phyloP scores from a whole-genome alignment of 92 coral and sea anemone species.

The Blastomussa wellsi region DNA sequence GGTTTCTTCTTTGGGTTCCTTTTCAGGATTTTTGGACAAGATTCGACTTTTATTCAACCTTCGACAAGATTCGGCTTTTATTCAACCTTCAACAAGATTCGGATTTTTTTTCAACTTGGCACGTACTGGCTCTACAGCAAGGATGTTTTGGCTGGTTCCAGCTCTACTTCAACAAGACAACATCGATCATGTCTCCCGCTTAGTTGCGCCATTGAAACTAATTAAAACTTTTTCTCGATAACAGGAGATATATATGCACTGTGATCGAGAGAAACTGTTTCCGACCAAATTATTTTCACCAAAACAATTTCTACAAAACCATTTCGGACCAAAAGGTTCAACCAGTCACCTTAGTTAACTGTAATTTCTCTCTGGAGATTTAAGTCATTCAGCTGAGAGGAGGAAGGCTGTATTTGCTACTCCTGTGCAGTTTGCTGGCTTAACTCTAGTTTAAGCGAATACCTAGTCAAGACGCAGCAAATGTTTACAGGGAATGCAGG shows the following conservation, averaged over 20 bases:
- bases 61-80: not conserved
- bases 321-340: slow-evolving; percentile 22
- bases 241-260: not conserved
- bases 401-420: slow-evolving; percentile 8
- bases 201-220: not conserved
- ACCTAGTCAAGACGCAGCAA: no score
- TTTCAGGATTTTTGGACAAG: slow-evolving; percentile 4
- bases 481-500: not conserved
- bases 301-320: not conserved
- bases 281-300: not conserved
- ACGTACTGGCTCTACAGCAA: not conserved
- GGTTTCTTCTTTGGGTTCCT: slow-evolving; percentile 9
- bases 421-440: not conserved
- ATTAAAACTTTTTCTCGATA: not conserved
- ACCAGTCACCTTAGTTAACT: not conserved
- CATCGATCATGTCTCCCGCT: not conserved
- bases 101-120: not conserved
- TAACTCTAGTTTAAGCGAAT: not conserved
- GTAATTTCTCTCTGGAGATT: not conserved
- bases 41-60: not conserved
- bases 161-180: not conserved
- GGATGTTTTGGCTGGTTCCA: not conserved
- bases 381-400: slow-evolving; percentile 8
- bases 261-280: not conserved
- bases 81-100: not conserved